A percentile compares a stretch with the other conserved stretches of the same genome.
Conservation (phyloP, 2,113 vertebrate genomes). For the Archocentrus centrarchus region DNA sequence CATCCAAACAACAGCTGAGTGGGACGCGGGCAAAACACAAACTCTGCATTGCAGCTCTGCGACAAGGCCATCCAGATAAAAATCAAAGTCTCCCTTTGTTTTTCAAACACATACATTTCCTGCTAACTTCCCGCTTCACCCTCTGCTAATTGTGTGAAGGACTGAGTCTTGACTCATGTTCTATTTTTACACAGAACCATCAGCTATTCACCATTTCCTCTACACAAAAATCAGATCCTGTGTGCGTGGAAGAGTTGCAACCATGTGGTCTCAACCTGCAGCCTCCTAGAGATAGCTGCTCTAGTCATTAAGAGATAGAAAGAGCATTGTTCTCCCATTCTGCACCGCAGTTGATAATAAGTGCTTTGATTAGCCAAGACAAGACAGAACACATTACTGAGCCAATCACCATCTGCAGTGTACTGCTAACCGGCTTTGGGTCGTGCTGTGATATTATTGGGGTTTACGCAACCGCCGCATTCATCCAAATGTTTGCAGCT, state of each 20-base stretch:
- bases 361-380: slow-evolving; percentile 49
- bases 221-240: not conserved
- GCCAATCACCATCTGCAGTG: slow-evolving; percentile 35
- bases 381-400: slow-evolving; percentile 38
- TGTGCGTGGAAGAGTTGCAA: slow-evolving; percentile 17
- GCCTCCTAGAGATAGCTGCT: slow-evolving; percentile 67
- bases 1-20: not conserved
- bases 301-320: slow-evolving; percentile 61
- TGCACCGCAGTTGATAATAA: slow-evolving; percentile 55
- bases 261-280: slow-evolving; percentile 41
- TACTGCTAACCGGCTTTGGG: slow-evolving; percentile 11
- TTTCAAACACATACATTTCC: slow-evolving; percentile 67
- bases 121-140: slow-evolving; percentile 72
- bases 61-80: not conserved
- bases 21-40: not conserved
- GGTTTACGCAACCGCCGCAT: not conserved
- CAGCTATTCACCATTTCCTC: slow-evolving; percentile 51
- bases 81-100: slow-evolving; percentile 50
- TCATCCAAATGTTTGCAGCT: not conserved
- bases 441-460: slow-evolving; percentile 7
- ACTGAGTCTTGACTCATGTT: slow-evolving; percentile 67
- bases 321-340: slow-evolving; percentile 55
- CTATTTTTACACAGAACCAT: slow-evolving; percentile 57
- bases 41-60: slow-evolving; percentile 12
- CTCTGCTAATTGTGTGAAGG: slow-evolving; percentile 64